Evolutionary conservation across 2,797 vertebrate species (phyloP).

Genomic region (Sebastolobus alascanus): DNA sequence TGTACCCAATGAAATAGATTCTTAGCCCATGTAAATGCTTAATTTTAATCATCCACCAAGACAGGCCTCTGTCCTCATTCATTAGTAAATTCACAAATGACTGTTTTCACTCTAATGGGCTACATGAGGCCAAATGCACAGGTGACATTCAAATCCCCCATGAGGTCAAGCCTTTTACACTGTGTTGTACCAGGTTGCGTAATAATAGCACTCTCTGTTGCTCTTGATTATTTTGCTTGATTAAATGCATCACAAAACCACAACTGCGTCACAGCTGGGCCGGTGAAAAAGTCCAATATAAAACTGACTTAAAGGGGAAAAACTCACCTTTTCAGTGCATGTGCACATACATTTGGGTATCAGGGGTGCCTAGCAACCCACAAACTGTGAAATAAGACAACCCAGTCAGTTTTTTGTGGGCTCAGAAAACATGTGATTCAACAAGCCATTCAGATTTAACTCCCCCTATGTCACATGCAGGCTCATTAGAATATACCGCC

Average conservation of each 20-base stretch:
- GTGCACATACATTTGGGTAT: too few species aligned
- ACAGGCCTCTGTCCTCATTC: constrained; percentile 9
- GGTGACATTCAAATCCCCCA: constrained; percentile 40
- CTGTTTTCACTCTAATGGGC: constrained; percentile 24
- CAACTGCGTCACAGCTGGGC: neutral
- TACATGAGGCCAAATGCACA: constrained; percentile 43
- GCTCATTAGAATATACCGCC: too few species aligned
- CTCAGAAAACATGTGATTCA: too few species aligned
- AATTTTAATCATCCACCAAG: neutral
- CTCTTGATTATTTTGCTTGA: neutral
- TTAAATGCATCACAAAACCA: constrained; percentile 13
- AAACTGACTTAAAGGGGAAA: neutral
- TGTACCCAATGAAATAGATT: neutral
- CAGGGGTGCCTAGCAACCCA: too few species aligned
- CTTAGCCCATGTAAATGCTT: constrained; percentile 1
- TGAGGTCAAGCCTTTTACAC: constrained; percentile 7
- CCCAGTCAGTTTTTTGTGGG: too few species aligned
- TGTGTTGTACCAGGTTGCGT: constrained; percentile 55
- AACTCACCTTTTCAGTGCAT: too few species aligned
- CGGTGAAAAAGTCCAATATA: neutral
- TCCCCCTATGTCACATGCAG: too few species aligned
- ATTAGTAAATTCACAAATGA: constrained; percentile 38
- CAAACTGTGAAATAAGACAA: too few species aligned
- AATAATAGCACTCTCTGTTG: constrained; percentile 11
- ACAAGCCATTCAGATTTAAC: too few species aligned